These are phyloP conservation scores for Ormyrus pomaceus DNA, from an alignment of 2,888 invertebrate species.

Conservation along the genomic window DNA sequence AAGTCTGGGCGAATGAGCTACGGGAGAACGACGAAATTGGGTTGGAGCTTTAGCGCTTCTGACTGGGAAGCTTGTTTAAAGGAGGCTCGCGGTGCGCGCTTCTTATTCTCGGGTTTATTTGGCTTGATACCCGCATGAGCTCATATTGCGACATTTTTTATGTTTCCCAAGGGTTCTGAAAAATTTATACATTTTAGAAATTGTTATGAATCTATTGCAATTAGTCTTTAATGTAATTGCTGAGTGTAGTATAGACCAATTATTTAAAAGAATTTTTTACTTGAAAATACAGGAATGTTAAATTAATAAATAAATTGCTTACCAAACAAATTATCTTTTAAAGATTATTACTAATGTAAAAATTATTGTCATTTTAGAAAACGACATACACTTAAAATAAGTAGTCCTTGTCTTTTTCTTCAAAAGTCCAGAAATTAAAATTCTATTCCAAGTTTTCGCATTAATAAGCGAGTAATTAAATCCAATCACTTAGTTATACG, in stretches of 20 bases:
- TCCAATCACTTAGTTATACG: no score
- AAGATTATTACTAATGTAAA: background rate
- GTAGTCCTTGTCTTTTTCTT: no score
- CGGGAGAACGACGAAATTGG: constrained; percentile 18
- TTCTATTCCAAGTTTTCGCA: no score
- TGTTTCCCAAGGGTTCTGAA: background rate
- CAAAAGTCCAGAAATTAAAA: no score
- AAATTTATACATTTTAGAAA: background rate
- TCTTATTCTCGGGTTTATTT: background rate
- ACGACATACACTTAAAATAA: background rate
- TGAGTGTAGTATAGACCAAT: no score
- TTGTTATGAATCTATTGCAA: no score
- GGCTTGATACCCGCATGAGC: background rate
- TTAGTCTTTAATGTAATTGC: no score
- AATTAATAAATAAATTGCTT: no score
- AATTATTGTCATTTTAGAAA: background rate
- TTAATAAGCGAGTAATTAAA: no score
- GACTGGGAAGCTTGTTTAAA: constrained; percentile 28
- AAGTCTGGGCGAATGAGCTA: background rate
- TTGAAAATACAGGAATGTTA: no score
- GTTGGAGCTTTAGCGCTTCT: constrained; percentile 31
- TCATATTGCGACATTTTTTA: background rate
- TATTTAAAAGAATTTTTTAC: no score
- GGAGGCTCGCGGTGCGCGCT: background rate
- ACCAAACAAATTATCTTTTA: background rate